A percentile compares a stretch with the other conserved stretches of the same genome.
These are phyloP conservation scores for Leptinotarsa lineolata DNA, from an alignment of 1,140 invertebrate genomes.

Conservation along the genomic window DNA sequence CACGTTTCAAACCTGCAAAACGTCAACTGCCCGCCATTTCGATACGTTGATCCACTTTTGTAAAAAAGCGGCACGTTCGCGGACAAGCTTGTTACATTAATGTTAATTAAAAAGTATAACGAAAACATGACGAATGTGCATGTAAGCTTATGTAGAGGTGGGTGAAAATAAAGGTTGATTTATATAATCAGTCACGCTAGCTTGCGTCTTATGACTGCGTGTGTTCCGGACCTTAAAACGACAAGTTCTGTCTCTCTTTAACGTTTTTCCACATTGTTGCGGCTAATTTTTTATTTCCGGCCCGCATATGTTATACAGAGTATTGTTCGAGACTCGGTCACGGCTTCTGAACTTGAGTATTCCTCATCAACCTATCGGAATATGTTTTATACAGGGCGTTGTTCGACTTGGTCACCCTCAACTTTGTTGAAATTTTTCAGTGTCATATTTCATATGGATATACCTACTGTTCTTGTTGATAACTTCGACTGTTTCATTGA, in stretches of 20 bases:
- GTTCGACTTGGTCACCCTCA: too few species aligned
- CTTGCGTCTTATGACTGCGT: conserved; percentile 32
- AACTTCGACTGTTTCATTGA: too few species aligned
- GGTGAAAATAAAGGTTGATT: conserved; percentile 40
- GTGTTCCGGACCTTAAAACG: conserved; percentile 36
- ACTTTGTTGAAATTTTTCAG: too few species aligned
- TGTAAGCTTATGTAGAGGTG: conserved; percentile 35
- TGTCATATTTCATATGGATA: too few species aligned
- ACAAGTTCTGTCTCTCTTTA: conserved; percentile 17
- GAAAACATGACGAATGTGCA: conserved; percentile 28
- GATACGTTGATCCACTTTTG: conserved; percentile 3
- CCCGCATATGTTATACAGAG: conserved; percentile 1
- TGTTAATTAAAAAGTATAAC: conserved; percentile 34
- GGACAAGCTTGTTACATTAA: conserved; percentile 28
- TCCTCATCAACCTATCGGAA: too few species aligned
- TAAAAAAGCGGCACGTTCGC: conserved; percentile 11
- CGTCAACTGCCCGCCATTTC: neutral
- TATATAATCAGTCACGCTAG: conserved; percentile 41
- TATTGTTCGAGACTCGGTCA: conserved; percentile 22
- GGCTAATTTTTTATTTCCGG: conserved; percentile 36
- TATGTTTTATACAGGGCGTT: too few species aligned
- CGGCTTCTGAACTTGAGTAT: neutral
- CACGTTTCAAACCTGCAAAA: neutral
- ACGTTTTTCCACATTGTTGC: conserved; percentile 39
- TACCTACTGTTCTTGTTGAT: too few species aligned